Conservation (phyloP, 1,140 invertebrate species). For the Papilio polyxenes region DNA sequence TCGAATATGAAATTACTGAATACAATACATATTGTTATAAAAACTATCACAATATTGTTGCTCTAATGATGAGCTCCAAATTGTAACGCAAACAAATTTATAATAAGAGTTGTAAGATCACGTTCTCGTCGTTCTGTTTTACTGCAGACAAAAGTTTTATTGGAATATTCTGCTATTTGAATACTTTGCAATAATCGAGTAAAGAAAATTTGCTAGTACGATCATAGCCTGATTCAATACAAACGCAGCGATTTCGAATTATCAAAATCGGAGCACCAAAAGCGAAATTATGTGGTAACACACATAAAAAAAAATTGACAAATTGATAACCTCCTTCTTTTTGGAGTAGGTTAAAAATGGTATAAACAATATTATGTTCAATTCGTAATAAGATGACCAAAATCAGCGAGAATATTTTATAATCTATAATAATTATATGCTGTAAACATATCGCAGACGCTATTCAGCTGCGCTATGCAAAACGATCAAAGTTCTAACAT, state of each 20-base stretch:
- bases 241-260: too few relatives aligned
- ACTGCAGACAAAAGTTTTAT: too few relatives aligned
- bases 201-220: too few relatives aligned
- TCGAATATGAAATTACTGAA: constrained; percentile 15
- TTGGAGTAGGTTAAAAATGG: too few relatives aligned
- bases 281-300: too few relatives aligned
- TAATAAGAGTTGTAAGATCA: neutral
- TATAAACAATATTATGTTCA: neutral
- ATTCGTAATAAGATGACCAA: neutral
- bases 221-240: too few relatives aligned
- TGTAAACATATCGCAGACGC: constrained; percentile 35
- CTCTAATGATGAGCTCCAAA: neutral
- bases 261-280: too few relatives aligned
- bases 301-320: too few relatives aligned
- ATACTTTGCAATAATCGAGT: too few relatives aligned
- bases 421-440: neutral
- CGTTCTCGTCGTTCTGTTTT: neutral
- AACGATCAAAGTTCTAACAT: constrained; percentile 40
- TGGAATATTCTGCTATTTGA: too few relatives aligned
- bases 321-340: too few relatives aligned
- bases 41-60: constrained; percentile 27
- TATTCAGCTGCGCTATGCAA: constrained; percentile 38
- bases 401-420: neutral
- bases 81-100: neutral
- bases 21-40: constrained; percentile 14